phyloP scores from a whole-genome alignment of 2,113 vertebrate genomes.

The Mustela nigripes region DNA sequence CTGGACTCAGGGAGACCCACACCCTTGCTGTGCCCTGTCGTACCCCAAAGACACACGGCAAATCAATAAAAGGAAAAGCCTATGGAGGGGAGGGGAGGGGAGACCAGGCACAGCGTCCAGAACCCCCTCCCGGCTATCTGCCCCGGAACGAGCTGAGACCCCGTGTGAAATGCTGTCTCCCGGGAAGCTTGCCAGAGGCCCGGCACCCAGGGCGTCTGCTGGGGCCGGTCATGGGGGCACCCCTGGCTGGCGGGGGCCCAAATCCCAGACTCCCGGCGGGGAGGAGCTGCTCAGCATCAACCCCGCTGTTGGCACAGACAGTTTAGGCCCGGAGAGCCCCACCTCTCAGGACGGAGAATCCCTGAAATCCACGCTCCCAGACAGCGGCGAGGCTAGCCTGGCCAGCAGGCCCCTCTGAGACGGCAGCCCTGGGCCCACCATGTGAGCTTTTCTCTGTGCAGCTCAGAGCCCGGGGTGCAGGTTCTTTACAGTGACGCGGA shows the following conservation, averaged over 20 bases:
- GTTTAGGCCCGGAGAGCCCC: neutral
- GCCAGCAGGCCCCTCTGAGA: neutral
- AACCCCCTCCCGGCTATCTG: neutral
- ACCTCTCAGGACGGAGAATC: accelerated
- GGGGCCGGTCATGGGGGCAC: neutral
- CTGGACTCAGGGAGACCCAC: accelerated
- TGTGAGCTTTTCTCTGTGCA: too few species aligned
- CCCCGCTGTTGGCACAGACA: neutral
- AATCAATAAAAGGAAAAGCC: neutral
- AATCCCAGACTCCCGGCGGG: neutral
- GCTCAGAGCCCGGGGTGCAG: too few species aligned
- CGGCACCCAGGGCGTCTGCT: neutral
- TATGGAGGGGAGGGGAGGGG: neutral
- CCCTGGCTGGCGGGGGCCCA: neutral
- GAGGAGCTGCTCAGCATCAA: neutral
- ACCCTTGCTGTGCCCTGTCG: accelerated
- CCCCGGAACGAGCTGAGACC: neutral
- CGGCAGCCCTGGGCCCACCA: too few species aligned
- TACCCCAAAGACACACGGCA: neutral
- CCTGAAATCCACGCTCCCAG: neutral
- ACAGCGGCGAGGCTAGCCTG: accelerated
- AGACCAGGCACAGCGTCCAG: neutral
- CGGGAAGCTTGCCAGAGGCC: too few species aligned
- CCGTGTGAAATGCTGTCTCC: neutral
- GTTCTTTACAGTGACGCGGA: neutral